Conservation (phyloP, 2,113 vertebrate species). For the Cryptomyrus ogoouensis region DNA sequence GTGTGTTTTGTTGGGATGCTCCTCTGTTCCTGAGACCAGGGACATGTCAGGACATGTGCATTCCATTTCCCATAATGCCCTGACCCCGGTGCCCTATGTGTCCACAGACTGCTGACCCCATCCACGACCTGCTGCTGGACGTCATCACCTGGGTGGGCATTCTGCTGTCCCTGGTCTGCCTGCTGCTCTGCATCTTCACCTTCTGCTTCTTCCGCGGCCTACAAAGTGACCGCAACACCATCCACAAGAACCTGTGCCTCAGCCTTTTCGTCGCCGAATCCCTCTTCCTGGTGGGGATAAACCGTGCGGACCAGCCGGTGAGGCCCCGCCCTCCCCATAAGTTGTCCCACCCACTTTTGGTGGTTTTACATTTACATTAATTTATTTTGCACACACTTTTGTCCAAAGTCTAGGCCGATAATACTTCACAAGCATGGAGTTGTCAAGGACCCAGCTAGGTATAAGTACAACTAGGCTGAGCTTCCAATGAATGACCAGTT, state of each 20-base stretch:
- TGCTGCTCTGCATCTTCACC: conserved; percentile 98
- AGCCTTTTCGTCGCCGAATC: conserved; percentile 94
- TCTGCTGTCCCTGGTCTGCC: conserved; percentile 93
- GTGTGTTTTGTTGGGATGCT: neutral
- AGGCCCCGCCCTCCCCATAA: conserved; percentile 35
- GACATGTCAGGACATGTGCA: neutral
- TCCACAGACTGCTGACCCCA: conserved; percentile 74
- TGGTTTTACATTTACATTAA: neutral
- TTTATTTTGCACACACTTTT: neutral
- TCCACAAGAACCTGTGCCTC: conserved; percentile 96
- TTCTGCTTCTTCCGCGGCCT: conserved; percentile 98
- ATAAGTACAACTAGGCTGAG: neutral
- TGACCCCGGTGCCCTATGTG: neutral
- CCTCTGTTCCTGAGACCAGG: neutral
- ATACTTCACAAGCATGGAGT: neutral
- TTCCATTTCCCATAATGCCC: neutral
- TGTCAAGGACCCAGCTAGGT: neutral
- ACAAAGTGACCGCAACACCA: conserved; percentile 95
- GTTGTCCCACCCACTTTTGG: neutral
- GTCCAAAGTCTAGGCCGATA: neutral
- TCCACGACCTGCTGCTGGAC: conserved; percentile 88
- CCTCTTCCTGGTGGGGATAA: conserved; percentile 94
- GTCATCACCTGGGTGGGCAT: conserved; percentile 98
- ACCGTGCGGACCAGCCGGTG: conserved; percentile 91
- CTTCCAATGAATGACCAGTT: neutral